Conservation (phyloP, 2,113 vertebrate genomes). For the Dicentrarchus labrax region DNA sequence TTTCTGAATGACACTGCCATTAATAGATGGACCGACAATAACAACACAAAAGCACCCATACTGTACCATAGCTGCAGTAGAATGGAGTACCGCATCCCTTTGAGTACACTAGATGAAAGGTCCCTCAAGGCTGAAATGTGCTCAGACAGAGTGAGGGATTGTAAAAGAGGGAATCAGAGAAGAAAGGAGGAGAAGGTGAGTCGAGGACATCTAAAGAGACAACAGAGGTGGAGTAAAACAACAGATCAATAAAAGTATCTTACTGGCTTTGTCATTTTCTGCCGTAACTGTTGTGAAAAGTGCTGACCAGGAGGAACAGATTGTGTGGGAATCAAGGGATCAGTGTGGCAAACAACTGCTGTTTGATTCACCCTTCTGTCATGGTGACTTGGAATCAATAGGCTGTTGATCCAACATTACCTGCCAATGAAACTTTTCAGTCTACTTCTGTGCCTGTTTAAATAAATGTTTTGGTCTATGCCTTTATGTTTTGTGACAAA, state of each 20-base stretch:
- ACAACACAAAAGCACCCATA: conserved; percentile 9
- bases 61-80: conserved; percentile 12
- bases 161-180: conserved; percentile 20
- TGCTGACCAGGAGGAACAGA: conserved; percentile 58
- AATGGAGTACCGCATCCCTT: conserved; percentile 29
- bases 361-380: conserved; percentile 55
- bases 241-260: conserved; percentile 65
- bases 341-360: conserved; percentile 54
- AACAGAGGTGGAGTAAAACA: conserved; percentile 41
- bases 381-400: conserved; percentile 32
- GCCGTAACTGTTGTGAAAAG: conserved; percentile 51
- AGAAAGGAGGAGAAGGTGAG: conserved; percentile 13
- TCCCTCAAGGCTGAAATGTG: conserved; percentile 20
- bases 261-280: conserved; percentile 58
- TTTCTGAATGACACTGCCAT: conserved; percentile 6
- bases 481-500: conserved; percentile 16
- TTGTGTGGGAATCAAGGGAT: conserved; percentile 56
- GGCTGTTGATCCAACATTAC: conserved; percentile 49
- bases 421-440: conserved; percentile 20
- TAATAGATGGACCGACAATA: conserved; percentile 6
- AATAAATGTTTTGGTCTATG: conserved; percentile 16
- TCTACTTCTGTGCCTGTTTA: conserved; percentile 28
- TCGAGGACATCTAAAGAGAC: conserved; percentile 45
- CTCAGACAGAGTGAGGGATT: neutral
- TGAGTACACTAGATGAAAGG: conserved; percentile 20